Evolutionary conservation across 2,888 invertebrate species (phyloP).

Genomic region (Phymatocera aterrima): DNA sequence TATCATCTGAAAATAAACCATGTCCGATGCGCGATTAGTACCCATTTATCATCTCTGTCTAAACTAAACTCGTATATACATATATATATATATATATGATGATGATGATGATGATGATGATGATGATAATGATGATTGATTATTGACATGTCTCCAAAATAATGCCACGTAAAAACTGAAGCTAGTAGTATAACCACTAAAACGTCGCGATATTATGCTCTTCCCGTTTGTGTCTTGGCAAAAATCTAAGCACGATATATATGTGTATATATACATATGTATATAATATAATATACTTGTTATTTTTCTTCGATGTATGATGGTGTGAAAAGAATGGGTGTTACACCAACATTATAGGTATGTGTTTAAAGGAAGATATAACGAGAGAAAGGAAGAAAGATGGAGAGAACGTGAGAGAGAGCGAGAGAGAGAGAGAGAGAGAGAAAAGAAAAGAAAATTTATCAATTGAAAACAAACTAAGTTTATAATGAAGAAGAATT

Average conservation of each 20-base stretch:
- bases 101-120: too few species aligned
- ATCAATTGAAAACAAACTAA: constrained; percentile 7
- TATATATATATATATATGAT: too few species aligned
- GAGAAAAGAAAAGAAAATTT: constrained; percentile 27
- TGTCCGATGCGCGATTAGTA: constrained; percentile 26
- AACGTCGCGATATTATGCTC: constrained; percentile 63
- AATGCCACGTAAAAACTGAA: constrained; percentile 26
- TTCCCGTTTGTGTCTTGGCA: constrained; percentile 66
- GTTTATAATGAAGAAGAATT: constrained; percentile 35
- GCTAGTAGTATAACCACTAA: constrained; percentile 42
- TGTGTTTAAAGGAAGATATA: not conserved
- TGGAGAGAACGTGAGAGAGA: not conserved
- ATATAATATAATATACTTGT: constrained; percentile 57
- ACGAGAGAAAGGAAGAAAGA: not conserved
- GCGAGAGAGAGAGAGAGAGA: too few species aligned
- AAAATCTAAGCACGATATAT: constrained; percentile 60
- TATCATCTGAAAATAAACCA: constrained; percentile 30
- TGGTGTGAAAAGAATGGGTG: constrained; percentile 54
- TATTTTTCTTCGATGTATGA: constrained; percentile 60
- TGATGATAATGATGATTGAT: too few species aligned
- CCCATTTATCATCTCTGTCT: constrained; percentile 33
- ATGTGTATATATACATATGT: constrained; percentile 26
- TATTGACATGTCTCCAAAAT: too few species aligned
- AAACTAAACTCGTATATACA: not conserved
- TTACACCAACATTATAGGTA: constrained; percentile 51